Base-by-base conservation (phyloP, 2,888 invertebrate genomes). In the Prosapia bicincta region DNA sequence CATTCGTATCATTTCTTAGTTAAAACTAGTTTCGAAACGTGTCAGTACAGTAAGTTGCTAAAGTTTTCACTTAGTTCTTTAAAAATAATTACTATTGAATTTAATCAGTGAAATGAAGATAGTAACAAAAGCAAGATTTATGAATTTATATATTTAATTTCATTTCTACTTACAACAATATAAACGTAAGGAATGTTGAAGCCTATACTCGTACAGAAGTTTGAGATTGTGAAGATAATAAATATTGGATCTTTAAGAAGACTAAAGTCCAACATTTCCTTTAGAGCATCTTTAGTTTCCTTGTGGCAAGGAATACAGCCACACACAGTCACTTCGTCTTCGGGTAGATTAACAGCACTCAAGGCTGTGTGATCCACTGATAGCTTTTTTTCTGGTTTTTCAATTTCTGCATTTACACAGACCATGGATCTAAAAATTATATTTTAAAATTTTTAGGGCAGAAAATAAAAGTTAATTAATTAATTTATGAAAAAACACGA, bases 131-230 rank as follows among this genome's bases (percentile, higher is more conserved):
- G n/a, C n/a, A n/a, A n/a, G n/a, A n/a, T n/a, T n/a, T n/a, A n/a
- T n/a, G n/a, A n/a, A n/a, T n/a, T n/a, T n/a, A n/a, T n/a, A n/a
- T n/a, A n/a, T n/a, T n/a, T n/a, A n/a, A n/a, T 15, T 9, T n/a
- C n/a, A n/a, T n/a, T n/a, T n/a, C 30, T 74, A 81, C 86, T 83
- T 82, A 88, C 88, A 81, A 92, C 91, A 77, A 94, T 89, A 83
- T 94, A 97, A 72, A 97, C 91, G 83, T 96, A 97, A 38, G 98
- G 98, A 83, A 97, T 91, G 85, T 97, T 96, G 87, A 96, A 97
- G 78, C 97, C 97, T 83, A 98, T 92, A 83, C 96, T 97, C 66
- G 97, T 97, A 83, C 95, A 91, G 84, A 99, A 96, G 86, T 99
- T 99, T 54, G 98, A 98, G 74, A 96, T 81, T 15, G 93, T 91